Conservation (phyloP, 1,140 invertebrate genomes). For the Euura saliciscinereae region DNA sequence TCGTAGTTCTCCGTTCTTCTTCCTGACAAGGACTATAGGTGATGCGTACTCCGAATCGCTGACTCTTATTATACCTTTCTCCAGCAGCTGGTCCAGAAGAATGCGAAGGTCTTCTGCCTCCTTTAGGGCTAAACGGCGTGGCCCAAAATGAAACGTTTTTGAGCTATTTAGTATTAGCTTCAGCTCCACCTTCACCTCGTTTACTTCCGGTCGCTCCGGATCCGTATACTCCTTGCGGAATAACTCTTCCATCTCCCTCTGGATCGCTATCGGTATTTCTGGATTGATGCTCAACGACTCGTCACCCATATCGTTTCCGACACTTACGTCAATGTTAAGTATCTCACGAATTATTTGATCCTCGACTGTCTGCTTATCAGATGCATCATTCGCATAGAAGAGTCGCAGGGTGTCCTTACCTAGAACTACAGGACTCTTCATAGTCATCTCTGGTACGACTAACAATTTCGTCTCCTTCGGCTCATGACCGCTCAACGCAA, state of each 20-base stretch:
- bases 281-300: background rate
- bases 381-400: background rate
- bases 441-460: background rate
- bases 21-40: conserved; percentile 53
- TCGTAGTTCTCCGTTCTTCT: conserved; percentile 46
- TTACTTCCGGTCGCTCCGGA: conserved; percentile 37
- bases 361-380: background rate
- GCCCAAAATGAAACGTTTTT: conserved; percentile 11
- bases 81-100: conserved; percentile 42
- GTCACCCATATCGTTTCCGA: background rate
- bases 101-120: conserved; percentile 33
- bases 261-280: conserved; percentile 11
- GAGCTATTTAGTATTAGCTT: background rate
- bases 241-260: conserved; percentile 21
- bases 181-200: conserved; percentile 25
- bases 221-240: conserved; percentile 25
- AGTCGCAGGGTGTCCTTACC: background rate
- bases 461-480: background rate
- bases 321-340: background rate
- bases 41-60: conserved; percentile 51
- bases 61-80: conserved; percentile 41
- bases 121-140: conserved; percentile 29
- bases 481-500: background rate
- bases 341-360: background rate
- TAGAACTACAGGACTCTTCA: background rate